phyloP scores from a whole-genome alignment of 2,797 vertebrate species.

The Anolis apletophallus region DNA sequence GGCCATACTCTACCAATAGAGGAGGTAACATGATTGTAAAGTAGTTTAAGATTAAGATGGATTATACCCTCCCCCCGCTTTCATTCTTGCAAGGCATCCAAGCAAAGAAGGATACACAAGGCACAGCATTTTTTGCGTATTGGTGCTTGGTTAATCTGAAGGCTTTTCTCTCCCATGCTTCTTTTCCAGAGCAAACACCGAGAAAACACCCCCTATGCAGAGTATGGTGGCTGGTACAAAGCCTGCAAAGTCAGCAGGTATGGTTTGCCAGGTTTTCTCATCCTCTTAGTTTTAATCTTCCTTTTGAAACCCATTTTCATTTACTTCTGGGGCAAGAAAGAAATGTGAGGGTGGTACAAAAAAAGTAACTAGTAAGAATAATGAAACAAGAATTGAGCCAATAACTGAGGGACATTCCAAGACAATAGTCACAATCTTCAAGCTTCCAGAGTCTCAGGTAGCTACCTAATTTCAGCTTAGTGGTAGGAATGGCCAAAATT shows the following conservation, averaged over 20 bases:
- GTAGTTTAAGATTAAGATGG: background rate
- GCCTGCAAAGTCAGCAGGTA: slow-evolving; percentile 96
- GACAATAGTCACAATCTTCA: background rate
- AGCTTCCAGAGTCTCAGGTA: background rate
- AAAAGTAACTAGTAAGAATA: background rate
- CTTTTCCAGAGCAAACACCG: slow-evolving; percentile 86
- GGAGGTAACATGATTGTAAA: background rate
- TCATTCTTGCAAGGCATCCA: background rate
- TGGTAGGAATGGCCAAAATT: background rate
- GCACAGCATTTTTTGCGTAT: background rate
- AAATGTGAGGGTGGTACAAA: background rate
- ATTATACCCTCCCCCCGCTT: background rate
- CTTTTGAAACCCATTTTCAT: background rate
- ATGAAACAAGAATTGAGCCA: background rate
- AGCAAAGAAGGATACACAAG: background rate
- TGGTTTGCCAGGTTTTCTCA: slow-evolving; percentile 42
- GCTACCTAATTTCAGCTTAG: background rate
- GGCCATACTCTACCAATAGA: no score
- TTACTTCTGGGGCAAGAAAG: background rate
- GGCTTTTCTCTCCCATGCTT: background rate
- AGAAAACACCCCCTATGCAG: slow-evolving; percentile 90
- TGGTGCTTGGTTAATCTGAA: background rate
- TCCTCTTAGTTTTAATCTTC: background rate
- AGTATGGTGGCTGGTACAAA: slow-evolving; percentile 96
- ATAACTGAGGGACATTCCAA: background rate